These are phyloP conservation scores for Apis laboriosa DNA, from an alignment of 1,140 invertebrate species.

Conservation along the genomic window DNA sequence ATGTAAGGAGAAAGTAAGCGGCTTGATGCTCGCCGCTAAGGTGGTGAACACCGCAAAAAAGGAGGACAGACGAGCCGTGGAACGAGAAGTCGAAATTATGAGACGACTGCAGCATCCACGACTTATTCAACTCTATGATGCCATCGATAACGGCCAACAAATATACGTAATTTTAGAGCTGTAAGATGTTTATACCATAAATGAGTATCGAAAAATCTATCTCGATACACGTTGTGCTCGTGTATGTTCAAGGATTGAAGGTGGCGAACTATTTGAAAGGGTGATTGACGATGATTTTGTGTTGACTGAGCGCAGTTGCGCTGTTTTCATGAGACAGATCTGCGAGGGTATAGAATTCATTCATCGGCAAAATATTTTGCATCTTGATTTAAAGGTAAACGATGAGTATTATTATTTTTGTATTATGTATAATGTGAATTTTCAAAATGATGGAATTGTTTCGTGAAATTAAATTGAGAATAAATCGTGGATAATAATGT, in stretches of 20 bases:
- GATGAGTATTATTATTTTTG: neutral
- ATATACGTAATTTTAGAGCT: constrained; percentile 98
- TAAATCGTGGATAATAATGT: too few species aligned
- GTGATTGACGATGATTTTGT: constrained; percentile 99
- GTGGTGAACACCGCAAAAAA: constrained; percentile 92
- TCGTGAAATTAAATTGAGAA: neutral
- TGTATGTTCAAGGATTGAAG: constrained; percentile 86
- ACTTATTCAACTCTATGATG: constrained; percentile 97
- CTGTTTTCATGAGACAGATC: constrained; percentile 98
- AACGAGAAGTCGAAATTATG: constrained; percentile 98
- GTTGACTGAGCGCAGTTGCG: constrained; percentile 96
- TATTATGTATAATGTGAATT: neutral
- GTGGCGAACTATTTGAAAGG: constrained; percentile 98
- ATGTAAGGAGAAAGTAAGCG: constrained; percentile 91
- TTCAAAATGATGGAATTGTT: neutral
- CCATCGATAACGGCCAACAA: constrained; percentile 94
- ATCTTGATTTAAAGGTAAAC: constrained; percentile 97
- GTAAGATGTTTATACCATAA: constrained; percentile 85
- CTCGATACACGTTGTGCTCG: constrained; percentile 7
- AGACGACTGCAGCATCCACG: constrained; percentile 94
- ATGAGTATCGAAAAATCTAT: neutral
- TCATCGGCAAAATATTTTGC: constrained; percentile 95
- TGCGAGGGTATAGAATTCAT: constrained; percentile 98
- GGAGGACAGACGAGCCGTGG: constrained; percentile 94
- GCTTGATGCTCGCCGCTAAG: constrained; percentile 94